A percentile compares a stretch with the other conserved stretches of the same genome.
These are phyloP conservation scores for Philopotamus ludificatus DNA, from an alignment of 1,140 invertebrate genomes.

Conservation along the genomic window DNA sequence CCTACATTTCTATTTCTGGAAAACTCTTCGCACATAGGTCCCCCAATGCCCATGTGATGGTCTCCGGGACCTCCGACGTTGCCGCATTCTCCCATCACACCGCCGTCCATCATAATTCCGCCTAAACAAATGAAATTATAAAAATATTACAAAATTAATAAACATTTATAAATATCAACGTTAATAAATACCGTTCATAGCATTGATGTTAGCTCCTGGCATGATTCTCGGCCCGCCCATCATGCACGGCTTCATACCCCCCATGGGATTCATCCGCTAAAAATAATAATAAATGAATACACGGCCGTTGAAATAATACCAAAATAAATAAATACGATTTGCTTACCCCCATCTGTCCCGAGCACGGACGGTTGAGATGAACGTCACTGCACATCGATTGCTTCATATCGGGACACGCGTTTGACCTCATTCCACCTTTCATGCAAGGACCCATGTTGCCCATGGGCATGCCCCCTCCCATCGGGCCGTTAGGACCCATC, in stretches of 20 bases:
- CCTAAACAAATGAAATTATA: conserved; percentile 40
- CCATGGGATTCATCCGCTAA: conserved; percentile 56
- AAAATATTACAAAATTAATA: conserved; percentile 2
- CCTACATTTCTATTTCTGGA: conserved; percentile 50
- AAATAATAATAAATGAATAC: conserved; percentile 43
- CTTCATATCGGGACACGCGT: conserved; percentile 54
- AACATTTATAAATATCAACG: conserved; percentile 11
- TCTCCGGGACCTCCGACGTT: conserved; percentile 42
- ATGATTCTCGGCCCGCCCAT: conserved; percentile 56
- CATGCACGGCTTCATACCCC: conserved; percentile 53
- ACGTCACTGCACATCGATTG: conserved; percentile 54
- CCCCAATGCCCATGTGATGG: conserved; percentile 49
- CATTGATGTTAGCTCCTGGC: conserved; percentile 54
- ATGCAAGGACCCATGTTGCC: conserved; percentile 56
- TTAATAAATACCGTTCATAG: conserved; percentile 56
- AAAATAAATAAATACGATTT: not conserved
- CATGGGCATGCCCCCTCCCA: conserved; percentile 54
- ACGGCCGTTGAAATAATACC: not conserved
- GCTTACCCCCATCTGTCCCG: conserved; percentile 55
- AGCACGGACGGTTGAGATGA: conserved; percentile 55
- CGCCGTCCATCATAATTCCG: conserved; percentile 55
- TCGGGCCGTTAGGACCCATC: conserved; percentile 55
- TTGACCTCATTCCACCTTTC: conserved; percentile 51
- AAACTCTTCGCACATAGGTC: conserved; percentile 54
- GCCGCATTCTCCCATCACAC: conserved; percentile 49